phyloP scores from a whole-genome alignment of 2,113 vertebrate genomes.

The Oplegnathus fasciatus region DNA sequence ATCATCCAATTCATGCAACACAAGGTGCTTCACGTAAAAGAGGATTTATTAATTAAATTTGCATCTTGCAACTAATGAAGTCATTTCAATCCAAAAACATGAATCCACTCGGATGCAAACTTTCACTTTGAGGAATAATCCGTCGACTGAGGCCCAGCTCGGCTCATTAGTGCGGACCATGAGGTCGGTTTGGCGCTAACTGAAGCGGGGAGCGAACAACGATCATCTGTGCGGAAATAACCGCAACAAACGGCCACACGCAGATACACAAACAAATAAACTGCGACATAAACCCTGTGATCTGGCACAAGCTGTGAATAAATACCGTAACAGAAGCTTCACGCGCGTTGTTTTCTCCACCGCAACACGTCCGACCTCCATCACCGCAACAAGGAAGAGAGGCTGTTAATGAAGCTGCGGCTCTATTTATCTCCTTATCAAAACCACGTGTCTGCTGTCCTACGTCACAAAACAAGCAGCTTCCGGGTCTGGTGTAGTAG shows the following conservation, averaged over 20 bases:
- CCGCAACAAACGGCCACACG: neutral
- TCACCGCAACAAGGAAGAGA: conserved; percentile 18
- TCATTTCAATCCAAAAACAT: neutral
- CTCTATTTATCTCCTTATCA: conserved; percentile 74
- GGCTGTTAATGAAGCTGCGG: neutral
- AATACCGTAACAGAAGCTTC: neutral
- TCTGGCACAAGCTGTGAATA: rapidly evolving
- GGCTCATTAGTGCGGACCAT: conserved; percentile 13
- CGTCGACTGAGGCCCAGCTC: neutral
- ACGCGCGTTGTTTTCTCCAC: rapidly evolving
- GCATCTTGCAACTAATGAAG: too few species aligned
- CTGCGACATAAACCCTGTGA: rapidly evolving
- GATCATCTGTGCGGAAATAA: neutral
- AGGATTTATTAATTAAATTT: too few species aligned
- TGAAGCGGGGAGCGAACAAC: conserved; percentile 17
- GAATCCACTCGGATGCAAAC: rapidly evolving
- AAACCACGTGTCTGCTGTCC: conserved; percentile 79
- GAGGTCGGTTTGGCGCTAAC: conserved; percentile 40
- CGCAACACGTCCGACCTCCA: rapidly evolving
- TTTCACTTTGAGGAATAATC: neutral
- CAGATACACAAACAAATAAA: neutral
- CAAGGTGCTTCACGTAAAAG: too few species aligned
- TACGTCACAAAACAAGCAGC: conserved; percentile 6
- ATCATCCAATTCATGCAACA: too few species aligned
- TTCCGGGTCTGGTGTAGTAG: conserved; percentile 61